phyloP scores from a whole-genome alignment of 2,797 vertebrate genomes.

The Sebastes flavidus region DNA sequence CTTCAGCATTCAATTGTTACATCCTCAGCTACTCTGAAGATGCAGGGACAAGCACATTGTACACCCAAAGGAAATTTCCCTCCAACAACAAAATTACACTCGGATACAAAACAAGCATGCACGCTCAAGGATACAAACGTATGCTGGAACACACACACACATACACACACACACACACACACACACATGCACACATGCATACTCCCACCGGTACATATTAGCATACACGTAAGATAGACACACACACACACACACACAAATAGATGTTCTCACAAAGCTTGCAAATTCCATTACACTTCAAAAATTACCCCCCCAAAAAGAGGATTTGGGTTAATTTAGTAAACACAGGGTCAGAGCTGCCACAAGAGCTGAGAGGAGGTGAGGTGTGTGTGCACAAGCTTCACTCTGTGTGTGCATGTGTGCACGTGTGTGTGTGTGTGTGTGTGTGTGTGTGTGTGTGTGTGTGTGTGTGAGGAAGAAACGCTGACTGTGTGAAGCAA shows the following conservation, averaged over 20 bases:
- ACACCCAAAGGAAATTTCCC: slow-evolving; percentile 87
- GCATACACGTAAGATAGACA: slow-evolving; percentile 33
- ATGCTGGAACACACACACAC: slow-evolving; percentile 11
- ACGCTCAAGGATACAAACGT: slow-evolving; percentile 6
- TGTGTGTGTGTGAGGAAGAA: slow-evolving; percentile 81
- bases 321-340: slow-evolving; percentile 99
- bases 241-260: slow-evolving; percentile 56
- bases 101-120: slow-evolving; percentile 52
- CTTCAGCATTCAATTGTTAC: slow-evolving; percentile 63
- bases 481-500: slow-evolving; percentile 96
- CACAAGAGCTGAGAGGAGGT: slow-evolving; percentile 86
- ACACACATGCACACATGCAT: slow-evolving; percentile 11
- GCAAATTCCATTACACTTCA: slow-evolving; percentile 97
- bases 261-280: slow-evolving; percentile 81
- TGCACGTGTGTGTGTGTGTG: slow-evolving; percentile 26
- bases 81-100: slow-evolving; percentile 86
- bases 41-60: slow-evolving; percentile 83
- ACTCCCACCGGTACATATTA: slow-evolving; percentile 28
- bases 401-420: not conserved
- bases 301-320: slow-evolving; percentile 82
- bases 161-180: slow-evolving; percentile 20
- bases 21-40: slow-evolving; percentile 76
- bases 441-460: not conserved
- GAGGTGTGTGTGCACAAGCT: slow-evolving; percentile 12
- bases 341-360: slow-evolving; percentile 96